These are phyloP conservation scores for Cancer borealis DNA, from an alignment of 2,888 invertebrate species.

Conservation along the genomic window DNA sequence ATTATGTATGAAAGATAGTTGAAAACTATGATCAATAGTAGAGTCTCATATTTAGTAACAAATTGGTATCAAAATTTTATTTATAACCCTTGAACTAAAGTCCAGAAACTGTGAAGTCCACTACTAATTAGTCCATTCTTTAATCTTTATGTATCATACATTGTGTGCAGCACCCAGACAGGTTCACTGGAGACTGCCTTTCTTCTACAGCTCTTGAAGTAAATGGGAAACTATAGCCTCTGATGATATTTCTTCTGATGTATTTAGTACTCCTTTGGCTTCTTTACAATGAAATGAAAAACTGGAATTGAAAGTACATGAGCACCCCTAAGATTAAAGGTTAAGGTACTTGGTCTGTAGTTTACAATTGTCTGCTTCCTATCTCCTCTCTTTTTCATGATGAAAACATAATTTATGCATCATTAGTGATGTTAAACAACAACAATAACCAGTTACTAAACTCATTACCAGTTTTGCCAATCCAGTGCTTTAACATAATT, in stretches of 20 bases:
- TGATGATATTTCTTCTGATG: too few relatives aligned
- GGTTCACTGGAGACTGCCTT: neutral
- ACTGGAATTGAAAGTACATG: too few relatives aligned
- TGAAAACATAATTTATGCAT: neutral
- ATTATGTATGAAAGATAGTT: neutral
- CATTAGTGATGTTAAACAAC: too few relatives aligned
- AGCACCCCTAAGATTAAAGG: too few relatives aligned
- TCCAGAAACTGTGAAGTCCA: neutral
- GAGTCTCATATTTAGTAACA: neutral
- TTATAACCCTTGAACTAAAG: neutral
- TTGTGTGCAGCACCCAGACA: neutral
- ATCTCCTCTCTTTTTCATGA: neutral
- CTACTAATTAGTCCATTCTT: neutral
- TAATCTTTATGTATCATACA: neutral
- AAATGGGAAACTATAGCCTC: too few relatives aligned
- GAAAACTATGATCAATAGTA: neutral
- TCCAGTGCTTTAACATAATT: too few relatives aligned
- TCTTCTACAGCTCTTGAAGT: too few relatives aligned
- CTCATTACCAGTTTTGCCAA: neutral
- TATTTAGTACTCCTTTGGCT: too few relatives aligned
- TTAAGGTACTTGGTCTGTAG: neutral
- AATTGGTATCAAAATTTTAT: neutral
- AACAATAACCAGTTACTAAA: neutral
- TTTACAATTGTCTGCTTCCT: neutral
- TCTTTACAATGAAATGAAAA: too few relatives aligned